Base-by-base conservation (phyloP, 2,888 invertebrate genomes). In the Brachyptera putata region DNA sequence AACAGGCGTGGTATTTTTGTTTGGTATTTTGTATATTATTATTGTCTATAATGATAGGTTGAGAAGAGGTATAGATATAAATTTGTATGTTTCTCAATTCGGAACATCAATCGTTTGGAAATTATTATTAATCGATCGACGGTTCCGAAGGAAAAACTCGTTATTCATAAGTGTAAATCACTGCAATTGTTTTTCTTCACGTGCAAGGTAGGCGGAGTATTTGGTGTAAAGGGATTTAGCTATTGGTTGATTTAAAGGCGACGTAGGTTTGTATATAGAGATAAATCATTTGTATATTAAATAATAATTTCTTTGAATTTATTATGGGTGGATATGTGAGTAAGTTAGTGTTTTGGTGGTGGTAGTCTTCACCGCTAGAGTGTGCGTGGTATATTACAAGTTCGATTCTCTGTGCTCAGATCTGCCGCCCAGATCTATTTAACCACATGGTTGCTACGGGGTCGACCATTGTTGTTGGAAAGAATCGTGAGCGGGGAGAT, bases 231-330 rank as follows among this genome's bases (percentile, higher is more conserved):
- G 16, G 49, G n/a, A n/a, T n/a, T 50, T 14, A 1, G 9, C 30
- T 3, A 50, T 50, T 50, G 49, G 49, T 25, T 48, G 49, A 50
- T 50, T 50, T 50, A 50, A n/a, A 50, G 26, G 13, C 16, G 16
- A 16, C 26, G 22, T 50, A 50, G 49, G 49, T 50, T 50, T 50
- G 49, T 3, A 9, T n/a, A 24, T 13, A 11, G 21, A 16, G 49
- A 50, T 50, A 50, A 50, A 50, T 50, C 49, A 26, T 26, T 16
- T 21, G 41, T 4, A n/a, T 50, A 50, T 50, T 50, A 50, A 50
- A 50, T 50, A 50, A 50, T 50, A 26, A 25, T 26, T 21, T 24
- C 14, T 11, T 13, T n/a, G 26, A 25, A 50, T 50, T 50, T 50
- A 50, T 50, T 50, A 50, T 50, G 49, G 49, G 49, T 50, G 49